A percentile compares a stretch with the other conserved stretches of the same genome.
phyloP scores from a whole-genome alignment of 1,140 invertebrate species.

The Cydia pomonella region DNA sequence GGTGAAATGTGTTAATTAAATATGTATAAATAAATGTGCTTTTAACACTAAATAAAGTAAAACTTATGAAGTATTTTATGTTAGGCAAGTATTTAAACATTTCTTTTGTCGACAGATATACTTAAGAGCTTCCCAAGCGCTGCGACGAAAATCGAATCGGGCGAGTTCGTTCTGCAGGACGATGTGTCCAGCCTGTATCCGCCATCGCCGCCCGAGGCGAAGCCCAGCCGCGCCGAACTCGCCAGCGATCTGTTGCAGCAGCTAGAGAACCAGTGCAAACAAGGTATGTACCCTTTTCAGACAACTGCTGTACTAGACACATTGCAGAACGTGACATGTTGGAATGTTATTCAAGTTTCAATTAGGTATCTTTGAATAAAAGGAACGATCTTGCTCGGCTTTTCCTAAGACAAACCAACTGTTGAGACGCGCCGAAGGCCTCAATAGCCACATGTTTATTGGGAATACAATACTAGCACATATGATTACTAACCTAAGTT shows the following conservation, averaged over 20 bases:
- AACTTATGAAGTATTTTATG: background rate
- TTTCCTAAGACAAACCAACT: too few relatives aligned
- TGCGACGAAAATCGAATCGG: conserved; percentile 62
- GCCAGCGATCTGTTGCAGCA: conserved; percentile 76
- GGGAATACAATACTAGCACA: too few relatives aligned
- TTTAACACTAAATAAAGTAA: too few relatives aligned
- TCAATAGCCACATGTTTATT: too few relatives aligned
- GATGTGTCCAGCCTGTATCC: conserved; percentile 64
- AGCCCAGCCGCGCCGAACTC: conserved; percentile 70
- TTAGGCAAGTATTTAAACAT: background rate
- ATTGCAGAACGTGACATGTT: too few relatives aligned
- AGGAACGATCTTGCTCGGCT: background rate
- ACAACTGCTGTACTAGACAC: background rate
- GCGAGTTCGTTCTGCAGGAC: conserved; percentile 50
- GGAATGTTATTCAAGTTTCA: too few relatives aligned
- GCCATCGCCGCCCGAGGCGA: conserved; percentile 67
- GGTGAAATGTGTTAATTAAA: too few relatives aligned
- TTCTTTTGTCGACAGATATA: conserved; percentile 60
- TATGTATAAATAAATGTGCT: too few relatives aligned
- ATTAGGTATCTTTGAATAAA: background rate
- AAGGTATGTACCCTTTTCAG: conserved; percentile 58
- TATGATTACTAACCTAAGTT: too few relatives aligned
- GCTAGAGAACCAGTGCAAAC: conserved; percentile 76
- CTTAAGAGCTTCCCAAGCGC: conserved; percentile 67
- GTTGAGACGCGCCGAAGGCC: too few relatives aligned